phyloP scores from a whole-genome alignment of 2,797 vertebrate species.

The Peromyscus eremicus region DNA sequence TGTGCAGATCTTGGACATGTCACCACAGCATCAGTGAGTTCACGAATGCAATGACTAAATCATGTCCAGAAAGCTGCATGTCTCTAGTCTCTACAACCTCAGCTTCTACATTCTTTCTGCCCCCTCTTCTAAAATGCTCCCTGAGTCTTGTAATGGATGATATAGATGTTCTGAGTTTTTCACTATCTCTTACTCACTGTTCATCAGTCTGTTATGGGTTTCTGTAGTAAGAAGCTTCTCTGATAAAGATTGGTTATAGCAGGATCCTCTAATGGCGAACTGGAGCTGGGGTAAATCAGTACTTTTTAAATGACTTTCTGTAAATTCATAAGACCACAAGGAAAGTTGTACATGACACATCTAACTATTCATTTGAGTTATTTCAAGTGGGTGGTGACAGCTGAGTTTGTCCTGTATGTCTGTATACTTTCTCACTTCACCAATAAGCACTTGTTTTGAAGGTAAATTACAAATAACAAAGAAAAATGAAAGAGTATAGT shows the following conservation, averaged over 20 bases:
- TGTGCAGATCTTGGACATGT: neutral
- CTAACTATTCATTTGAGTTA: neutral
- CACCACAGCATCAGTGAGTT: neutral
- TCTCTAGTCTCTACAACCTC: neutral
- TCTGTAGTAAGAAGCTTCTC: neutral
- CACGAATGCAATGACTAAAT: neutral
- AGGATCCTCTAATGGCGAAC: neutral
- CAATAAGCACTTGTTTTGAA: neutral
- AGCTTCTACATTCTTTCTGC: neutral
- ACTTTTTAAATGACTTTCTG: neutral
- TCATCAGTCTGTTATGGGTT: neutral
- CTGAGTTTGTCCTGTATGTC: neutral
- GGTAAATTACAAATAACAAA: slow-evolving; percentile 21
- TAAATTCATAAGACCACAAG: neutral
- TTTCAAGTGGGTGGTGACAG: neutral
- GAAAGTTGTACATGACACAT: neutral
- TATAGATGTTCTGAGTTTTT: neutral
- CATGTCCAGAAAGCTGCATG: neutral
- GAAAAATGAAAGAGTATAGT: neutral
- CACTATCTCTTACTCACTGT: neutral
- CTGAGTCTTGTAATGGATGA: neutral
- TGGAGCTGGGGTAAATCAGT: neutral
- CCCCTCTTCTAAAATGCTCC: neutral
- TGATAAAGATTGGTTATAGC: neutral
- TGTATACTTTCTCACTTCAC: neutral